These are phyloP conservation scores for Prorops nasuta DNA, from an alignment of 1,140 invertebrate species.

Conservation along the genomic window DNA sequence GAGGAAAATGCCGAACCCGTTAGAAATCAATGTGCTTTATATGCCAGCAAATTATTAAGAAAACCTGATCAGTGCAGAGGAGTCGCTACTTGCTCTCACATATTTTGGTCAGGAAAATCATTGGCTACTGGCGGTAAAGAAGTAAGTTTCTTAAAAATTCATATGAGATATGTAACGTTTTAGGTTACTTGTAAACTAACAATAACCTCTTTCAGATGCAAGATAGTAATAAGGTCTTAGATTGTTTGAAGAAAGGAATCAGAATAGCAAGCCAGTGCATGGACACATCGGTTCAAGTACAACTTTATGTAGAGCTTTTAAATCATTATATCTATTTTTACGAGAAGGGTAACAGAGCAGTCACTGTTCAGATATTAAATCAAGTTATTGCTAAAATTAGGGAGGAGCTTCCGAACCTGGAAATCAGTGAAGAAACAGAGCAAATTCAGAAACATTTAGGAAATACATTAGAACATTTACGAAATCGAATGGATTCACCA, in stretches of 20 bases:
- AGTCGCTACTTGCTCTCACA: conserved; percentile 86
- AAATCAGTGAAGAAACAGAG: conserved; percentile 91
- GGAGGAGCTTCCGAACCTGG: conserved; percentile 88
- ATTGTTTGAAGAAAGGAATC: conserved; percentile 94
- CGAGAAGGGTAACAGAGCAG: conserved; percentile 83
- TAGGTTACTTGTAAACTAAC: background rate
- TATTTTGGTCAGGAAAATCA: conserved; percentile 94
- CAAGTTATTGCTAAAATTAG: conserved; percentile 90
- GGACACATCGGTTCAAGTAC: conserved; percentile 95
- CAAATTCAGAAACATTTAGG: conserved; percentile 94
- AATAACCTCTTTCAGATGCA: conserved; percentile 64
- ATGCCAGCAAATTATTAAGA: conserved; percentile 93
- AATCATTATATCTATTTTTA: conserved; percentile 95
- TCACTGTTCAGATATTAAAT: conserved; percentile 72
- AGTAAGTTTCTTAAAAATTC: conserved; percentile 44
- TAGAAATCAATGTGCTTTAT: conserved; percentile 89
- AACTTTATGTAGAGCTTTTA: conserved; percentile 91
- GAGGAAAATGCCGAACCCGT: conserved; percentile 98
- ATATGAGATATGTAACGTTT: too few species aligned
- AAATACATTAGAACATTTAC: conserved; percentile 80
- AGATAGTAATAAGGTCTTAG: conserved; percentile 87
- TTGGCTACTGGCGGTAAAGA: conserved; percentile 67
- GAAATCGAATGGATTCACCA: conserved; percentile 47
- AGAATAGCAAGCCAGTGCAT: conserved; percentile 96
- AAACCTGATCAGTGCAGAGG: conserved; percentile 97